A percentile compares a stretch with the other conserved stretches of the same genome.
phyloP scores from a whole-genome alignment of 2,888 invertebrate species.

The Macrosoma leucophasiata region DNA sequence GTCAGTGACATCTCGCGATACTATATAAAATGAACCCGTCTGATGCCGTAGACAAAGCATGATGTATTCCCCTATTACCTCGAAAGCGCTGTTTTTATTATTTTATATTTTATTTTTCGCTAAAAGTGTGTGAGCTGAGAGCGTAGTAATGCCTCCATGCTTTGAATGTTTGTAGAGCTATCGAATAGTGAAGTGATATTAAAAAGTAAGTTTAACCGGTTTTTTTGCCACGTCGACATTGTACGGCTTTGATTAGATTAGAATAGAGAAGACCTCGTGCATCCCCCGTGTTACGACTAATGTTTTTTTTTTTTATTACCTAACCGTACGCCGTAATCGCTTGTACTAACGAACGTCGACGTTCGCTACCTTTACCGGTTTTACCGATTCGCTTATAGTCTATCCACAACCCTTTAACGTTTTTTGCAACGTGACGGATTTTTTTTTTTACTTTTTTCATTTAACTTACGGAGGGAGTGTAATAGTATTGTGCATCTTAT shows the following conservation, averaged over 20 bases:
- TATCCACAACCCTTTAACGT: constrained; percentile 69
- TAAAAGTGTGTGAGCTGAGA: constrained; percentile 44
- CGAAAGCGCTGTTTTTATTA: constrained; percentile 35
- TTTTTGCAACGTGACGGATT: constrained; percentile 60
- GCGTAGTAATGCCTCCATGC: constrained; percentile 51
- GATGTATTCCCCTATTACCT: constrained; percentile 48
- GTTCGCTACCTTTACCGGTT: constrained; percentile 45
- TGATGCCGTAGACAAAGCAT: constrained; percentile 46
- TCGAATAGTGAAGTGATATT: constrained; percentile 30
- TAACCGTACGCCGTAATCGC: constrained; percentile 73
- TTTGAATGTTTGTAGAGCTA: constrained; percentile 53
- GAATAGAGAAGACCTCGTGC: constrained; percentile 64
- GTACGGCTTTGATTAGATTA: no score
- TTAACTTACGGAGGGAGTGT: constrained; percentile 55
- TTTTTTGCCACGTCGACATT: constrained; percentile 29
- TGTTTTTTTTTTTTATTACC: constrained; percentile 25
- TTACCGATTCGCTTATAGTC: constrained; percentile 45
- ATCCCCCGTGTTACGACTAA: constrained; percentile 59
- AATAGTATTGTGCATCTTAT: constrained; percentile 72
- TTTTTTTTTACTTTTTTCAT: constrained; percentile 35
- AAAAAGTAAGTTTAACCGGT: constrained; percentile 40
- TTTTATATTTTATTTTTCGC: constrained; percentile 37
- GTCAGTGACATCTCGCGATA: constrained; percentile 5
- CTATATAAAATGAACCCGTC: constrained; percentile 14
- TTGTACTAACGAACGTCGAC: constrained; percentile 65